phyloP scores from a whole-genome alignment of 2,797 vertebrate genomes.

The Ctenosaura bakeri region DNA sequence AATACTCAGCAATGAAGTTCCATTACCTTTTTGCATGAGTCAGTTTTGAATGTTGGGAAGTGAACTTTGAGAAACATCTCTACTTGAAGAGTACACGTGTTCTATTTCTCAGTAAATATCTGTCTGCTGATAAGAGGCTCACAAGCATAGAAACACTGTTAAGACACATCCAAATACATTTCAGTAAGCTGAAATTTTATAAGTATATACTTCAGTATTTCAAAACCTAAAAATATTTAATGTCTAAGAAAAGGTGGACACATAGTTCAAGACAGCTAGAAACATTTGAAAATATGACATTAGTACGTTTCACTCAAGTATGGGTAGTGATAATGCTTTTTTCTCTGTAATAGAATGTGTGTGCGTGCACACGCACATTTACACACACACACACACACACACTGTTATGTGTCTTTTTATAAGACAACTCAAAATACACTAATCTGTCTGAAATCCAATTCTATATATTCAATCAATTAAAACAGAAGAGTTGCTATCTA shows the following conservation, averaged over 20 bases:
- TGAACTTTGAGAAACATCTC: neutral
- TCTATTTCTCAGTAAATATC: neutral
- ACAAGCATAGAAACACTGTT: no score
- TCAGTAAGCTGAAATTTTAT: neutral
- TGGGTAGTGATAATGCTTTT: neutral
- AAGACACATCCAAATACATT: no score
- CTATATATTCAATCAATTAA: neutral
- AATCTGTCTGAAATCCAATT: neutral
- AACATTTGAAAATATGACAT: neutral
- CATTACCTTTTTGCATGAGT: neutral
- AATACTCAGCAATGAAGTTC: neutral
- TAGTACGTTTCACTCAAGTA: neutral
- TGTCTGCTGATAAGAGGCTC: no score
- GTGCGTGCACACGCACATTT: no score
- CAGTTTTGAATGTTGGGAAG: neutral
- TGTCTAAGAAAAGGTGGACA: no score
- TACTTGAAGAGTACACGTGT: no score
- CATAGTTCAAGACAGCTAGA: neutral
- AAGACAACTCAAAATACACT: neutral
- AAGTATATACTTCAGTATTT: neutral
- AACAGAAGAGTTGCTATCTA: constrained; percentile 5
- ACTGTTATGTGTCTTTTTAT: neutral
- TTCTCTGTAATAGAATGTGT: no score
- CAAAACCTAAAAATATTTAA: no score
- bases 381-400: neutral